Evolutionary conservation across 2,888 invertebrate genomes (phyloP).

Genomic region (Gisinianus flammeolus): DNA sequence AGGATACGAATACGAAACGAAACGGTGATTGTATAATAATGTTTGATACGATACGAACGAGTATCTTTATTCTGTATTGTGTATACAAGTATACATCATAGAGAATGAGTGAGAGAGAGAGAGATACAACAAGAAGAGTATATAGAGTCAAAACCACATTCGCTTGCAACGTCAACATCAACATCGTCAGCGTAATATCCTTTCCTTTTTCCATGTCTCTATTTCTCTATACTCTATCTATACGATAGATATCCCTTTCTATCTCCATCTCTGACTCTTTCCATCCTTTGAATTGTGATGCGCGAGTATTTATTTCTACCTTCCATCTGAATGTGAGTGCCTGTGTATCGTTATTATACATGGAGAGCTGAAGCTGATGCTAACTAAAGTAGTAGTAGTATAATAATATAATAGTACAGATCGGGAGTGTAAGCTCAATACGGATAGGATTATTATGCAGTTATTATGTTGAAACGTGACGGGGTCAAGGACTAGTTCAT

Average conservation of each 20-base stretch:
- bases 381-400: no score
- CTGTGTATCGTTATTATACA: background rate
- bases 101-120: no score
- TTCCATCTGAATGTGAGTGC: background rate
- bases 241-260: no score
- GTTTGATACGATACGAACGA: no score
- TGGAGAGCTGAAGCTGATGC: background rate
- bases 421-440: constrained; percentile 17
- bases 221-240: background rate
- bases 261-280: background rate
- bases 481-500: constrained; percentile 59
- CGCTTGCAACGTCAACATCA: background rate
- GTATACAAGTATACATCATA: no score
- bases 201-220: constrained; percentile 9
- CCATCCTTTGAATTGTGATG: background rate
- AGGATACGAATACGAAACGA: background rate
- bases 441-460: constrained; percentile 34
- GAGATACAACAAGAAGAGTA: no score
- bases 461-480: constrained; percentile 39
- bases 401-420: no score
- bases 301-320: background rate
- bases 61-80: no score
- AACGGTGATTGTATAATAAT: no score
- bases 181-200: constrained; percentile 19
- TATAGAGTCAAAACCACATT: background rate